Conservation (phyloP, 37 sponge, comb jelly and placozoan species). For the Halichondria panicea region DNA sequence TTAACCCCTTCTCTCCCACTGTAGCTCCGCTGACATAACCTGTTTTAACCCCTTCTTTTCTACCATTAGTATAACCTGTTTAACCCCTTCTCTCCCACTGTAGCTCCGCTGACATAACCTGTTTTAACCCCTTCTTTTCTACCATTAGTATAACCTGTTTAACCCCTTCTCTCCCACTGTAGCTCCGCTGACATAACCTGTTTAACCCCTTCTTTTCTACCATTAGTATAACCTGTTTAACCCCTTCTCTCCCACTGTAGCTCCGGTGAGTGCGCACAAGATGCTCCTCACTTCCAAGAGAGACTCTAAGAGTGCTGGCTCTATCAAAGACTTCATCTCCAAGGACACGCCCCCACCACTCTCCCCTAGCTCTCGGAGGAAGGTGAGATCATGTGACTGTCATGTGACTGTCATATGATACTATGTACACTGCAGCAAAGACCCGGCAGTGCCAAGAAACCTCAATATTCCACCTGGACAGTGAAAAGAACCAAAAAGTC, state of each 20-base stretch:
- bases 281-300: slow-evolving; percentile 1
- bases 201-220: too few species aligned
- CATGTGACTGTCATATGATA: not conserved
- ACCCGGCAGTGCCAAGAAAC: slow-evolving; percentile 16
- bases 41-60: not conserved
- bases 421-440: slow-evolving; percentile 7
- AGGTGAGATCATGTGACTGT: slow-evolving; percentile 7
- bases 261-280: not conserved
- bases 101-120: too few species aligned
- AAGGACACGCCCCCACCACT: slow-evolving; percentile 23
- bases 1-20: not conserved
- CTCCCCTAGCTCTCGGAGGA: slow-evolving; percentile 34
- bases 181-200: too few species aligned
- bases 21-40: not conserved
- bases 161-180: too few species aligned
- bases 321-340: not conserved
- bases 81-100: too few species aligned
- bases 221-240: not conserved
- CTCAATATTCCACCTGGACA: slow-evolving; percentile 5
- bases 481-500: slow-evolving; percentile 27
- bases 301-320: not conserved
- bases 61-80: too few species aligned
- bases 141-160: too few species aligned
- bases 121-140: too few species aligned
- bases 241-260: not conserved